These are phyloP conservation scores for Spermophilus dauricus DNA, from an alignment of 2,113 vertebrate species.

Conservation along the genomic window DNA sequence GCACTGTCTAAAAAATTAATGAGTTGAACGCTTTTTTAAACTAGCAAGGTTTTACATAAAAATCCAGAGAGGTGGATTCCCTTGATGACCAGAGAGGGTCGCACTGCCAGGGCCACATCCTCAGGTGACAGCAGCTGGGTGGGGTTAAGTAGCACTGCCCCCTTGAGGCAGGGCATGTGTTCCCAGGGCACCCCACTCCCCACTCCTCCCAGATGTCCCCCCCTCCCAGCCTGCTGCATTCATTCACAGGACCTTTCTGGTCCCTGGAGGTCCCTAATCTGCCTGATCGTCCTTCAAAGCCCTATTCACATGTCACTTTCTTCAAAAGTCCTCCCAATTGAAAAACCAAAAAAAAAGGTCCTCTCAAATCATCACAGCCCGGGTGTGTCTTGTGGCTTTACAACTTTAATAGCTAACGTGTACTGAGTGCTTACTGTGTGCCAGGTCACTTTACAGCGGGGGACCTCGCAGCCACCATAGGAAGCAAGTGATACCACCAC, in stretches of 20 bases:
- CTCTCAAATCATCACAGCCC: background rate
- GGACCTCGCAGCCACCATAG: background rate
- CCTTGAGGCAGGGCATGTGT: background rate
- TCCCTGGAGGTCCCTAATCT: background rate
- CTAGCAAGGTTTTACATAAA: background rate
- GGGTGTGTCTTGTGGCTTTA: background rate
- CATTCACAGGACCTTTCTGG: background rate
- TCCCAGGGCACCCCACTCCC: background rate
- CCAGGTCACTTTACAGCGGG: background rate
- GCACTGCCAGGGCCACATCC: background rate
- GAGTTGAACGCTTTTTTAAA: background rate
- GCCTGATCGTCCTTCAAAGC: background rate
- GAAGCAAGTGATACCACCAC: background rate
- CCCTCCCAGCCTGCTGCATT: background rate
- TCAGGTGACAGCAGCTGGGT: background rate
- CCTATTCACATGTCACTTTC: background rate
- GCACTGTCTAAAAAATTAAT: background rate
- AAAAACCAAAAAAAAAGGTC: background rate
- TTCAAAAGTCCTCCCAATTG: background rate
- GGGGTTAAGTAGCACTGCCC: background rate
- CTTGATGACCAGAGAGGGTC: background rate
- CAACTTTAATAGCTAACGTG: background rate
- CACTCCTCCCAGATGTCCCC: background rate
- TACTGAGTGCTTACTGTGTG: rapidly evolving
- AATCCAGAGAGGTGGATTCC: background rate